These are phyloP conservation scores for Fregetta grallaria DNA, from an alignment of 2,113 vertebrate genomes.

Conservation along the genomic window DNA sequence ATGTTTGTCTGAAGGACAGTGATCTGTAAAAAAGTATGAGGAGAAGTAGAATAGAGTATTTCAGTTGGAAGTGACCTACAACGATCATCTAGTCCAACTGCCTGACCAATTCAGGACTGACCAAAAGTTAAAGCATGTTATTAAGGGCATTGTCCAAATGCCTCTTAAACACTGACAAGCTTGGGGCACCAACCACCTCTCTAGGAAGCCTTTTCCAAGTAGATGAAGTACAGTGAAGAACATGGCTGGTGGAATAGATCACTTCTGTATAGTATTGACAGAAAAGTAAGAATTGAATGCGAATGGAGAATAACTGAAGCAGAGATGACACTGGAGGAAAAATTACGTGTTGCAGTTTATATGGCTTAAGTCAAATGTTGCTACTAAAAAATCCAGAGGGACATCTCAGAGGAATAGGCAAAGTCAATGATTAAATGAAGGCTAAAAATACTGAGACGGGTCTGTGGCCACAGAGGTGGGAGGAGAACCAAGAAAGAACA, in stretches of 20 bases:
- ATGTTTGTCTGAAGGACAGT: not conserved
- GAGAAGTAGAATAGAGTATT: not conserved
- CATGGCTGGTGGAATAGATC: not conserved
- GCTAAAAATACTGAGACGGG: not conserved
- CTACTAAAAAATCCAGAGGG: not conserved
- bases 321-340: not conserved
- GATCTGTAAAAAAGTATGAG: not conserved
- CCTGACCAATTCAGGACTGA: not conserved
- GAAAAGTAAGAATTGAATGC: not conserved
- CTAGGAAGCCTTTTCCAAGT: not conserved
- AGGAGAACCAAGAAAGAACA: not conserved
- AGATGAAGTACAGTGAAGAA: not conserved
- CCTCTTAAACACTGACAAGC: not conserved
- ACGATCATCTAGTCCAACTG: not conserved
- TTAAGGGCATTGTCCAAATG: not conserved
- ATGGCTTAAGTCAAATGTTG: not conserved
- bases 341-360: not conserved
- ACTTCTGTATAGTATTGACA: not conserved
- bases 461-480: not conserved
- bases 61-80: not conserved
- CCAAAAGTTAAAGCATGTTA: not conserved
- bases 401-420: not conserved
- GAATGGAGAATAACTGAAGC: not conserved
- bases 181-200: not conserved
- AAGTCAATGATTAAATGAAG: not conserved